Conservation (phyloP, 2,888 invertebrate genomes). For the Caenorhabditis sp. region DNA sequence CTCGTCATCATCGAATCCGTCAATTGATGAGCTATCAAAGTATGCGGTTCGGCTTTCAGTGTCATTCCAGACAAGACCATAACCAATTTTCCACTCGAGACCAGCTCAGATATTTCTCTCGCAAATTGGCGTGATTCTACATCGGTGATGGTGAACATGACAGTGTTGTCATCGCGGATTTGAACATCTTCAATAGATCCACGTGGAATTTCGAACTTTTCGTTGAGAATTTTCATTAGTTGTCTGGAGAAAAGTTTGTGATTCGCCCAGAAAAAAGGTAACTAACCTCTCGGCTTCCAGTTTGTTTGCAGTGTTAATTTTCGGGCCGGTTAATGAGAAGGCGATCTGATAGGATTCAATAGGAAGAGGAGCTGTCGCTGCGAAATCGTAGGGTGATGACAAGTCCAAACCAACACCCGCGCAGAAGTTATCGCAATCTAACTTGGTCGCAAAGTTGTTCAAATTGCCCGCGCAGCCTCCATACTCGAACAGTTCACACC, state of each 20-base stretch:
- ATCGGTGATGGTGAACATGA: conserved; percentile 55
- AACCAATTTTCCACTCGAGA: conserved; percentile 40
- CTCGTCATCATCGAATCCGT: not conserved
- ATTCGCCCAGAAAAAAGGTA: not conserved
- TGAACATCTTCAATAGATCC: conserved; percentile 44
- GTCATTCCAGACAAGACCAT: conserved; percentile 41
- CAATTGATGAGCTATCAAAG: conserved; percentile 45
- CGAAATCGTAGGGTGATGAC: conserved; percentile 44
- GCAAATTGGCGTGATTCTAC: conserved; percentile 55
- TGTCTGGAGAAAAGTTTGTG: not conserved
- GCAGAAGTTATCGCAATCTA: conserved; percentile 58
- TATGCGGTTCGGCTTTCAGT: conserved; percentile 55
- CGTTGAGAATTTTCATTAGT: not conserved
- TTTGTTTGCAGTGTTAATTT: conserved; percentile 31
- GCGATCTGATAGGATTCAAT: conserved; percentile 54
- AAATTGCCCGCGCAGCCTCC: conserved; percentile 66
- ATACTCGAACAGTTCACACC: conserved; percentile 57
- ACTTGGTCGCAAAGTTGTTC: conserved; percentile 61
- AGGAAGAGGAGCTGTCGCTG: conserved; percentile 19
- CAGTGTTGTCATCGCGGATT: conserved; percentile 55
- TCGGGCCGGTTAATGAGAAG: conserved; percentile 59
- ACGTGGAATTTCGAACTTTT: conserved; percentile 34
- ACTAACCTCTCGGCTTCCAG: conserved; percentile 44
- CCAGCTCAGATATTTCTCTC: conserved; percentile 54
- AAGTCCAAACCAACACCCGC: conserved; percentile 53